Conservation (phyloP, 37 sponge, comb jelly and placozoan genomes). For the Chondrilla cf. caribensis region DNA sequence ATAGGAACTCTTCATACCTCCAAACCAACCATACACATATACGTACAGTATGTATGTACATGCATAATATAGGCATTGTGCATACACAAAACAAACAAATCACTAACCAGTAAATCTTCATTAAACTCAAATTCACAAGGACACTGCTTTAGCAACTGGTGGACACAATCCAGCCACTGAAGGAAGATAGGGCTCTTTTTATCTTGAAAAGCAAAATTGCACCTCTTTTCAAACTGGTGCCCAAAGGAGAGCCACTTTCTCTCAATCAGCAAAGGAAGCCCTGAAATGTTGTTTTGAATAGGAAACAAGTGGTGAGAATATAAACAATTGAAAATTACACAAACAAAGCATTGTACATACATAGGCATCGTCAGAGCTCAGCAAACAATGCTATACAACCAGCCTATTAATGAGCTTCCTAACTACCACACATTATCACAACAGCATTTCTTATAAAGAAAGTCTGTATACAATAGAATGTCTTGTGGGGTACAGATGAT, state of each 20-base stretch:
- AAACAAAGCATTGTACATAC: not conserved
- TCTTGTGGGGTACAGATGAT: too few relatives aligned
- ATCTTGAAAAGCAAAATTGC: slow-evolving; percentile 35
- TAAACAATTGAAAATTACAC: not conserved
- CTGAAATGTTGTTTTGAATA: too few relatives aligned
- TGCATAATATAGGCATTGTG: not conserved
- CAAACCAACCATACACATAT: not conserved
- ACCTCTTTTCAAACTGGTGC: slow-evolving; percentile 83
- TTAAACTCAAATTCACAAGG: slow-evolving; percentile 89
- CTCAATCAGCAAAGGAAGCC: slow-evolving; percentile 84
- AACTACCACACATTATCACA: too few relatives aligned
- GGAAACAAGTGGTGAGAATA: too few relatives aligned
- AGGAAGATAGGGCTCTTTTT: slow-evolving; percentile 82
- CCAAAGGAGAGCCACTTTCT: slow-evolving; percentile 91
- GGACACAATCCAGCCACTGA: slow-evolving; percentile 92
- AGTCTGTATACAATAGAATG: too few relatives aligned
- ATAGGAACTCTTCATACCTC: too few relatives aligned
- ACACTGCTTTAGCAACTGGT: slow-evolving; percentile 85
- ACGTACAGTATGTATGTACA: not conserved
- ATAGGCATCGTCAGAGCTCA: too few relatives aligned
- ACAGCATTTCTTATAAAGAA: too few relatives aligned
- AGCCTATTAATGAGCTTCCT: too few relatives aligned
- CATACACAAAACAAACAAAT: not conserved
- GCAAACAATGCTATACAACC: too few relatives aligned
- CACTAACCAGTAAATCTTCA: slow-evolving; percentile 65